A percentile compares a stretch with the other conserved stretches of the same genome.
Evolutionary conservation across 2,888 invertebrate species (phyloP).

Genomic region (Psylliodes chrysocephalus): DNA sequence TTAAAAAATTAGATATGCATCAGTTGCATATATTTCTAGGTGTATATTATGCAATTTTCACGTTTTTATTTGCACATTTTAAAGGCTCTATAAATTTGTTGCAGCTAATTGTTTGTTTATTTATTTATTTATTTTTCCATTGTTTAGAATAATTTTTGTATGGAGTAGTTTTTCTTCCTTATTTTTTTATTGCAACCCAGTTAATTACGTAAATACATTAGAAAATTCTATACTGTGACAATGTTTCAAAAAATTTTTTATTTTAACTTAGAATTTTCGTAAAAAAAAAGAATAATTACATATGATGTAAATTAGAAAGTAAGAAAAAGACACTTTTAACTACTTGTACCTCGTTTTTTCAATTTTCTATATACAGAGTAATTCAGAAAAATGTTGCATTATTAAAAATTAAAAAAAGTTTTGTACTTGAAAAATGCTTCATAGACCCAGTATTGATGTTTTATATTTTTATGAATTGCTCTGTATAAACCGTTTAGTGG

Average conservation of each 20-base stretch:
- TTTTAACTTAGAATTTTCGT: constrained; percentile 18
- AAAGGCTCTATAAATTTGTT: constrained; percentile 44
- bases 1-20: no score
- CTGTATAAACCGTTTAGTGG: constrained; percentile 11
- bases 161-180: constrained; percentile 4
- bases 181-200: not conserved
- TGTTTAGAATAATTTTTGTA: constrained; percentile 28
- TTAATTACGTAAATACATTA: constrained; percentile 9
- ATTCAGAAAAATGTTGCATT: no score
- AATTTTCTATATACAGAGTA: not conserved
- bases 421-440: not conserved
- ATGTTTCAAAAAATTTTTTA: not conserved
- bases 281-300: not conserved
- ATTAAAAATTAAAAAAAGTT: not conserved
- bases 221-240: constrained; percentile 13
- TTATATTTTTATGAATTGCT: not conserved
- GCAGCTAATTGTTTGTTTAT: constrained; percentile 48
- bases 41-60: constrained; percentile 7
- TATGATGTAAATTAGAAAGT: constrained; percentile 9
- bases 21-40: no score
- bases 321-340: constrained; percentile 5
- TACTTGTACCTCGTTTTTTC: constrained; percentile 3
- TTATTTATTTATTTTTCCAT: constrained; percentile 40
- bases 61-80: constrained; percentile 52
- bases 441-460: not conserved